A percentile compares a stretch with the other conserved stretches of the same genome.
These are phyloP conservation scores for Itoplectis maculator DNA, from an alignment of 2,888 invertebrate genomes.

Conservation along the genomic window DNA sequence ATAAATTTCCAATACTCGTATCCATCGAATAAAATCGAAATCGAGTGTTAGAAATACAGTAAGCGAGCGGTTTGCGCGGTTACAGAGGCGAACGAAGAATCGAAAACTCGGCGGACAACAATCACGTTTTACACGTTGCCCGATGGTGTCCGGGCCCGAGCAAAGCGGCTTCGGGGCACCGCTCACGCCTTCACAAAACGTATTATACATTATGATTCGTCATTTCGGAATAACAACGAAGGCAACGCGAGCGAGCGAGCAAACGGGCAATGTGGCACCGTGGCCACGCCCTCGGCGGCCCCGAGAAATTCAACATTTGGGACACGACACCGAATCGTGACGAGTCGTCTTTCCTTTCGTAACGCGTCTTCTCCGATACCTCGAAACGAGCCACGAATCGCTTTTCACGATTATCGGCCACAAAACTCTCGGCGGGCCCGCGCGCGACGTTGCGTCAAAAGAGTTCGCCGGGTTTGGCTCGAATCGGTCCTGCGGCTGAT, in stretches of 20 bases:
- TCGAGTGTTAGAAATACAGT: background rate
- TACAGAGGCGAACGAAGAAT: no score
- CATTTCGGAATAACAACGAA: slow-evolving; percentile 84
- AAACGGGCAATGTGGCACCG: slow-evolving; percentile 69
- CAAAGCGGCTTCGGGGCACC: slow-evolving; percentile 29
- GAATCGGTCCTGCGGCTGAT: no score
- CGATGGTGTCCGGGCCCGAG: slow-evolving; percentile 34
- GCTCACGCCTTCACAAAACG: slow-evolving; percentile 72
- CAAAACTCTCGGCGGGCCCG: background rate
- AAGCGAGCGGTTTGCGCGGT: background rate
- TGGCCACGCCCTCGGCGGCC: slow-evolving; percentile 62
- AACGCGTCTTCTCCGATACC: background rate
- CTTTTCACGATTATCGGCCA: slow-evolving; percentile 45
- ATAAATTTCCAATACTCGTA: no score
- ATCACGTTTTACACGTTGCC: slow-evolving; percentile 72
- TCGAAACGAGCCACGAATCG: slow-evolving; percentile 25
- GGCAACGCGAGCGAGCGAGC: slow-evolving; percentile 79
- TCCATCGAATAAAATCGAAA: background rate
- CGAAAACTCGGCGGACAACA: slow-evolving; percentile 42
- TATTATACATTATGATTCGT: slow-evolving; percentile 84
- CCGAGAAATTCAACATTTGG: slow-evolving; percentile 82
- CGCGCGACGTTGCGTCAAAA: background rate
- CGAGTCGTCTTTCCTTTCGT: slow-evolving; percentile 47
- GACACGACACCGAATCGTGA: slow-evolving; percentile 75
- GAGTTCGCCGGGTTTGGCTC: background rate